Evolutionary conservation across 2,113 vertebrate genomes (phyloP), one percentile per base, ranked within the genome.

Genomic region (Tetrao urogallus): DNA sequence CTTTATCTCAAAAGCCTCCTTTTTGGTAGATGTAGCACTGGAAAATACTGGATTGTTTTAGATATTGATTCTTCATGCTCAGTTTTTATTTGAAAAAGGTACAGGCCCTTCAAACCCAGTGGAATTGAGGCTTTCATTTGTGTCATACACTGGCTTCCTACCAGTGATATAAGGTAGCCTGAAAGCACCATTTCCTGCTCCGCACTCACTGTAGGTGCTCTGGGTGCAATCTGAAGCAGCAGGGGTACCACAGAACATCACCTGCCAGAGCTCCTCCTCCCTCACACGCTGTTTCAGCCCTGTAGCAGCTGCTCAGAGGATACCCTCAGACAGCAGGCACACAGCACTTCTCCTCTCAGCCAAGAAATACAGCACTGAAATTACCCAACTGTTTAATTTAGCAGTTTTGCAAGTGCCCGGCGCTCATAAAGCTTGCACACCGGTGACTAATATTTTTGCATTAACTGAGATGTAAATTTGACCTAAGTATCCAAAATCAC

Each of bases 381-480:
- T 64, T 30, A 43, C 45, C 45, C 16, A 43, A 43, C 32, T 21
- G 80, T 32, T 13, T 1, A 32, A 67, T 72, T 71, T 38, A 18
- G 22, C 28, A 11, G 4, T 74, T 88, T 88, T 57, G 3, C 32
- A 14, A 13, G 6, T 28, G 25, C 47, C 56, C 12, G 18, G n/a
- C 18, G 13, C 61, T 86, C 88, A 74, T 25, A 50, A 27, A 76
- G 24, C 34, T 75, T 34, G 4, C 7, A 30, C 28, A 43, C 13
- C 14, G 0, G 0, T 0, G 0, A 82, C 11, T 65, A 50, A 18
- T 3, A 1, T 89, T 84, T 32, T 72, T 11, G 3, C 30, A 21
- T 81, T 75, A 34, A 13, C 38, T 36, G 30, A 75, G 50, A 72
- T 0, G 0, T 34, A 42, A 64, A 38, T 1, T 24, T 0, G 0